Base-by-base conservation (phyloP, 2,797 vertebrate genomes). In the Columba guinea region DNA sequence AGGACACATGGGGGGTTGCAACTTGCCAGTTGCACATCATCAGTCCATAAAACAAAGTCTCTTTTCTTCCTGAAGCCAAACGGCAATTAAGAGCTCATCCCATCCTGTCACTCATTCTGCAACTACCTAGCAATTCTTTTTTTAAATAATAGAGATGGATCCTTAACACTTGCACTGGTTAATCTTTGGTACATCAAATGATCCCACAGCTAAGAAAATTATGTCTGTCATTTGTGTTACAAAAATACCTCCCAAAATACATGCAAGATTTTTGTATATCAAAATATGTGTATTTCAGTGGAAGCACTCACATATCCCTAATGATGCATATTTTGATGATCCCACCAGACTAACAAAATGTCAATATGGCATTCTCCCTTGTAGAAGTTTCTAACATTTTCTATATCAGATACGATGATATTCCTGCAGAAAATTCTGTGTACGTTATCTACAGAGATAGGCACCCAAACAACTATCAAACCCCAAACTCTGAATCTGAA, bases 1-100 rank as follows among this genome's bases (percentile, higher is more conserved):
- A 53, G 41, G 51, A 78, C 2, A 0, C n/a, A 35, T 0, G 0
- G 37, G 28, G 84, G 63, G 23, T 30, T 28, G n/a, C 26, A 89
- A 27, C 41, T 22, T 13, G 35, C 30, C n/a, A 59, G 27, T 10
- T 39, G 52, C 27, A 70, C 0, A 0, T 13, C 70, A 49, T 19
- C 24, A 18, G 59, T 24, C 56, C 64, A 17, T 28, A 56, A 64
- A 69, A n/a, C 39, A 49, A 84, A 7, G 55, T n/a, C 30, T 62
- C 34, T 58, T 15, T 26, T 67, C 35, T 34, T 41, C 10, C 35
- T 23, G 9, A 92, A 89, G 63, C 35, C 28, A 75, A 78, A 83
- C 3, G 21, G 27, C 19, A 59, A 56, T 0, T 3, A 26, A 63
- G 26, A 44, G 13, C 30, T 7, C 78, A 71, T 39, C 46, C 39